Evolutionary conservation across 2,797 vertebrate species (phyloP), one percentile per base, ranked within the genome.

Genomic region (Clarias fuscus): DNA sequence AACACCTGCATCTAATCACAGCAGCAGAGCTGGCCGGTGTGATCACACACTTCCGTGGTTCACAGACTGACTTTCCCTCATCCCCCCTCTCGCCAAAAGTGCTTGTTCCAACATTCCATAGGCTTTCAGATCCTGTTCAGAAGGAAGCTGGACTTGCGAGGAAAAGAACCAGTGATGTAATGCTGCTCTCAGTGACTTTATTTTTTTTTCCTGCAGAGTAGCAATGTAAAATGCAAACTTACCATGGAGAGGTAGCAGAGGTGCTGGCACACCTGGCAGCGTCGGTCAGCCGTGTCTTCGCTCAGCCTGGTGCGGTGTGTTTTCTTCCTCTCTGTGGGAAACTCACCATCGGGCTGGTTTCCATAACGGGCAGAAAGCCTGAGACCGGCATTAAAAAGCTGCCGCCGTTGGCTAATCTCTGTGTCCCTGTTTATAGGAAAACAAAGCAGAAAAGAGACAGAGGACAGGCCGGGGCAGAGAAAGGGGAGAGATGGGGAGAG

Each of bases 191-290:
- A 22, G 13, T 37, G 30, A 37, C 5, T 33, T 37, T 37, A 24
- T 40, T 79, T 7, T 18, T 24, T 61, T 27, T 30, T 40, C 77
- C 33, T 43, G 77, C 77, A 2, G 22, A n/a, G 13, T 1, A 10
- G 11, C 13, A 8, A 17, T 15, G 62, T 8, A 64, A 61, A 62
- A n/a, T 6, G 30, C 22, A 43, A 84, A 82, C 96, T 95, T 92
- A 99, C 98, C 98, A 99, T 99, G 88, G 98, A 99, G 87, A 99
- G 94, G 90, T 99, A 99, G 94, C 98, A 99, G 88, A 99, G 94
- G 93, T 99, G 97, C 94, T 98, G 98, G 93, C 98, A 99, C 88
- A 97, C 97, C 95, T 99, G 98, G 93, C 98, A 99, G 90, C 98
- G 96, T 90, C 98, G 95, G 95, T 99, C 98, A 0, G 98, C 98